phyloP scores from a whole-genome alignment of 1,140 invertebrate genomes.

The Trachymyrmex cornetzi region DNA sequence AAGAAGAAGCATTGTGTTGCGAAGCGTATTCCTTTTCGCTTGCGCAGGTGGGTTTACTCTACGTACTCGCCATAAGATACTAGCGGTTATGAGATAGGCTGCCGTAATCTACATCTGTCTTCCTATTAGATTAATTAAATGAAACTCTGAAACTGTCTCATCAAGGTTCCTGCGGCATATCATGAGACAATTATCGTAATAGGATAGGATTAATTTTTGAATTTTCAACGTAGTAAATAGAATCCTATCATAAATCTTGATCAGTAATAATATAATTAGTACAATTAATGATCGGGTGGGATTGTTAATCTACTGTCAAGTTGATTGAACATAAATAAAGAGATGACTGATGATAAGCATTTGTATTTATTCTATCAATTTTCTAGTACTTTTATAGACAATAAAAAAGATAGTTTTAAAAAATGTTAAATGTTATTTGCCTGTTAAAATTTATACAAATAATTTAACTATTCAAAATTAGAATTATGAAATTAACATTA shows the following conservation, averaged over 20 bases:
- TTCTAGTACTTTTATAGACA: neutral
- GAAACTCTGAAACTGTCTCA: conserved; percentile 45
- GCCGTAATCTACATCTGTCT: conserved; percentile 63
- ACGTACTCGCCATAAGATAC: conserved; percentile 33
- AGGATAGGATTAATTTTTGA: conserved; percentile 46
- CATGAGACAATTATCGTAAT: neutral
- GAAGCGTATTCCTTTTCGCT: neutral
- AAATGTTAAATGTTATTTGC: neutral
- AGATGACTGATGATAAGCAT: neutral
- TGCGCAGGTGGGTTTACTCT: conserved; percentile 56
- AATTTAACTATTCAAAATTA: neutral
- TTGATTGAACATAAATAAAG: neutral
- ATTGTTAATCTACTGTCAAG: neutral
- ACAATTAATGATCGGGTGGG: neutral
- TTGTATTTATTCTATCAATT: neutral
- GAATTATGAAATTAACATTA: neutral
- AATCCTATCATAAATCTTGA: neutral
- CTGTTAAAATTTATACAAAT: neutral
- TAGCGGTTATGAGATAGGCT: conserved; percentile 48
- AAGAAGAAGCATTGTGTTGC: conserved; percentile 37
- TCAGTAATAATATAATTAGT: conserved; percentile 18
- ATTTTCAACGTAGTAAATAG: neutral
- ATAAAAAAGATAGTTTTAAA: neutral
- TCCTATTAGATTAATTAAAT: conserved; percentile 67
- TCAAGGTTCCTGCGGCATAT: neutral